Conservation (phyloP, 92 coral and sea anemone genomes). For the Bergia puertoricense region DNA sequence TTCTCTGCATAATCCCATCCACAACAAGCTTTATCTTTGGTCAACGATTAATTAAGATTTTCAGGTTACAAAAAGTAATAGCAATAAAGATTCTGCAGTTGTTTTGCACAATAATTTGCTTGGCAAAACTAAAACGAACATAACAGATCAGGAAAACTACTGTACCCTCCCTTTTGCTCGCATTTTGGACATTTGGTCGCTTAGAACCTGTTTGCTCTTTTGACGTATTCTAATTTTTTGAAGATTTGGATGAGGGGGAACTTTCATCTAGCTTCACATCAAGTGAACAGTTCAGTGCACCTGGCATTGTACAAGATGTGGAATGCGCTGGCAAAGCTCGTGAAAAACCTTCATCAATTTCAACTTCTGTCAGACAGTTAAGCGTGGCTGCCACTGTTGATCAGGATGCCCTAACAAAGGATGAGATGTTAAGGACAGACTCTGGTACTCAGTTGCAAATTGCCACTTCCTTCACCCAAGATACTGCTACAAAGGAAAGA, state of each 20-base stretch:
- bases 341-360: not conserved
- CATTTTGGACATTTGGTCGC: not conserved
- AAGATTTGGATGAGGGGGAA: not conserved
- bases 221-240: not conserved
- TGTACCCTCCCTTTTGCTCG: not conserved
- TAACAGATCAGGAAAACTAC: no score
- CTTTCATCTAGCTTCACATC: not conserved
- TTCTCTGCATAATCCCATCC: no score
- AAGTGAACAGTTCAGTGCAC: conserved; percentile 4
- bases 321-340: not conserved
- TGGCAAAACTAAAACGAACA: no score
- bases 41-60: no score
- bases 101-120: no score
- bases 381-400: not conserved
- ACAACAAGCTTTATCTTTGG: no score
- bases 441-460: not conserved
- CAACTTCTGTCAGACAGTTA: not conserved
- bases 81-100: no score
- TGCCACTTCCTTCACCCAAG: not conserved
- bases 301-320: not conserved
- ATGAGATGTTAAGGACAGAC: not conserved
- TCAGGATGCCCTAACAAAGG: not conserved
- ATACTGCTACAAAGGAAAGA: not conserved
- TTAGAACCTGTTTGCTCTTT: not conserved
- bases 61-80: no score